phyloP scores from a whole-genome alignment of 53 echinoderm and acorn worm genomes.

The Echinometra lucunter region DNA sequence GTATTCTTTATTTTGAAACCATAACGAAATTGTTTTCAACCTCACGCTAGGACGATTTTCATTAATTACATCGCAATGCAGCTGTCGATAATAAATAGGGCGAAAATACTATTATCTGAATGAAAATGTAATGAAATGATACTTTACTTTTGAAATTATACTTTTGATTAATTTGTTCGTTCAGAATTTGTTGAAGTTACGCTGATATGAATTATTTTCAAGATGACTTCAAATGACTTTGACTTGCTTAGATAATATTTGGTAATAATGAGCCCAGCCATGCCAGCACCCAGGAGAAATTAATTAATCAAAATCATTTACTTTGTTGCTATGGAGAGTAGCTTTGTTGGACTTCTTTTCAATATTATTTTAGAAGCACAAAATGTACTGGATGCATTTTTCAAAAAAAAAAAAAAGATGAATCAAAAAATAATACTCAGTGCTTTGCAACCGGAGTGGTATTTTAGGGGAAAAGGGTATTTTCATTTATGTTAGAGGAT shows the following conservation, averaged over 20 bases:
- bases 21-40: neutral
- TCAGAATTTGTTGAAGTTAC: neutral
- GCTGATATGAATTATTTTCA: neutral
- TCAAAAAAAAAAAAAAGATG: too few relatives aligned
- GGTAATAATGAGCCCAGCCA: neutral
- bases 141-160: neutral
- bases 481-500: neutral
- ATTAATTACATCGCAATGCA: neutral
- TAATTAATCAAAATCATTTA: neutral
- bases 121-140: too few relatives aligned
- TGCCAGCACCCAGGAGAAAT: neutral
- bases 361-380: too few relatives aligned
- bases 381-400: too few relatives aligned
- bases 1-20: neutral
- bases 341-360: neutral
- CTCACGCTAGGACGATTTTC: neutral
- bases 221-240: neutral
- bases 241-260: neutral
- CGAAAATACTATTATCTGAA: neutral
- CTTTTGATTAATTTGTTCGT: slow-evolving; percentile 11
- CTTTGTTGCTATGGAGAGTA: neutral
- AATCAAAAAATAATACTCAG: too few relatives aligned
- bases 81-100: neutral
- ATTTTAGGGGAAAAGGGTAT: neutral
- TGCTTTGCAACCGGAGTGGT: neutral